A percentile compares a stretch with the other conserved stretches of the same genome.
Evolutionary conservation across 2,797 vertebrate genomes (phyloP).

Genomic region (Martes flavigula): DNA sequence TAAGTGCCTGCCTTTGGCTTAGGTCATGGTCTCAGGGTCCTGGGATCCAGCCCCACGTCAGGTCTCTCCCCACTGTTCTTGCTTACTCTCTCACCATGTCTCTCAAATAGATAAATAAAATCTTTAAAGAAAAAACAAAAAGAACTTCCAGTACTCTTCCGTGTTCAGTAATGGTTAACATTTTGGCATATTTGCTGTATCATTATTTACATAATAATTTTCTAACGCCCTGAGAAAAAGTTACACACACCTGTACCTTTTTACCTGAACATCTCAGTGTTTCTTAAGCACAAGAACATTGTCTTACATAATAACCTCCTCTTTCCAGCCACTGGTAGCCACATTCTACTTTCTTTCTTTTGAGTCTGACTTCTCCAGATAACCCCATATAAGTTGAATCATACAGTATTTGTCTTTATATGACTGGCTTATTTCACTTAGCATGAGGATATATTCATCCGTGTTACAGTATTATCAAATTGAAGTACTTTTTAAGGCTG

Average conservation of each 20-base stretch:
- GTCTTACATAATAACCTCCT: too few species aligned
- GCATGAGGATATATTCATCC: neutral
- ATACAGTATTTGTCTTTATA: neutral
- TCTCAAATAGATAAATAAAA: too few species aligned
- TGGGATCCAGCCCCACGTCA: too few species aligned
- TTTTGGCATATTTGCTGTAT: neutral
- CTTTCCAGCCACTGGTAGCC: neutral
- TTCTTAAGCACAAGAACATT: too few species aligned
- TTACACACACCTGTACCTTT: too few species aligned
- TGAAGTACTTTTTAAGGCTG: neutral
- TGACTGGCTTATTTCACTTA: neutral
- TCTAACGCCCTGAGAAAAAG: neutral
- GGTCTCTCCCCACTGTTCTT: too few species aligned
- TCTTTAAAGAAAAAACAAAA: too few species aligned
- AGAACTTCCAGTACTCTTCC: neutral
- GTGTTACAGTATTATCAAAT: neutral
- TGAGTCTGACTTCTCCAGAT: neutral
- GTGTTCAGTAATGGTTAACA: neutral
- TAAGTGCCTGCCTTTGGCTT: too few species aligned
- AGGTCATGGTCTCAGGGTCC: too few species aligned
- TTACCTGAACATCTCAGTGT: too few species aligned
- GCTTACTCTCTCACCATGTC: too few species aligned
- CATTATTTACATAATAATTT: neutral
- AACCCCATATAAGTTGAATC: neutral
- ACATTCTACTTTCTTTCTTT: neutral